Conservation (phyloP, 2,113 vertebrate genomes). For the Phrynosoma platyrhinos region DNA sequence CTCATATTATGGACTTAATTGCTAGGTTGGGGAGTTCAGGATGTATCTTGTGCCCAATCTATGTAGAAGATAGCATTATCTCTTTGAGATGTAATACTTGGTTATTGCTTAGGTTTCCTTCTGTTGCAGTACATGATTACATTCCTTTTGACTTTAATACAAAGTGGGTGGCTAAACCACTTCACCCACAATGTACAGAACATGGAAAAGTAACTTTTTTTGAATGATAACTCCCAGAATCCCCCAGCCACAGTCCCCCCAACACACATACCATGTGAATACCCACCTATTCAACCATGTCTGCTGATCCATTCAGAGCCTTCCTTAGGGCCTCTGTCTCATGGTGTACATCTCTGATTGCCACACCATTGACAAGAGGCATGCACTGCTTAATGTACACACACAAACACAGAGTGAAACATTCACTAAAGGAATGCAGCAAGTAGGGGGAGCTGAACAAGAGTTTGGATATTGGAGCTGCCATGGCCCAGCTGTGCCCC, state of each 20-base stretch:
- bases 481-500: not conserved
- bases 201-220: too few relatives aligned
- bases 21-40: not conserved
- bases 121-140: not conserved
- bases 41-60: not conserved
- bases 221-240: too few relatives aligned
- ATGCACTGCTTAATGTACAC: accelerated
- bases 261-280: not conserved
- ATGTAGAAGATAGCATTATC: not conserved
- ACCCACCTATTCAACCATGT: accelerated
- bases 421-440: accelerated
- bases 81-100: not conserved
- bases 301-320: accelerated
- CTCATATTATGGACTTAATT: not conserved
- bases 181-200: too few relatives aligned
- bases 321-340: not conserved
- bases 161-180: too few relatives aligned
- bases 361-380: accelerated
- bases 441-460: not conserved
- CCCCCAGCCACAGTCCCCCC: too few relatives aligned
- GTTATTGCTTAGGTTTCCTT: not conserved
- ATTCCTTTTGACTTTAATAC: not conserved
- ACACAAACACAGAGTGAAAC: accelerated
- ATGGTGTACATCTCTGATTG: not conserved
- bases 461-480: not conserved